A percentile compares a stretch with the other conserved stretches of the same genome.
phyloP scores from a whole-genome alignment of 2,797 vertebrate genomes.

The Limosa lapponica region DNA sequence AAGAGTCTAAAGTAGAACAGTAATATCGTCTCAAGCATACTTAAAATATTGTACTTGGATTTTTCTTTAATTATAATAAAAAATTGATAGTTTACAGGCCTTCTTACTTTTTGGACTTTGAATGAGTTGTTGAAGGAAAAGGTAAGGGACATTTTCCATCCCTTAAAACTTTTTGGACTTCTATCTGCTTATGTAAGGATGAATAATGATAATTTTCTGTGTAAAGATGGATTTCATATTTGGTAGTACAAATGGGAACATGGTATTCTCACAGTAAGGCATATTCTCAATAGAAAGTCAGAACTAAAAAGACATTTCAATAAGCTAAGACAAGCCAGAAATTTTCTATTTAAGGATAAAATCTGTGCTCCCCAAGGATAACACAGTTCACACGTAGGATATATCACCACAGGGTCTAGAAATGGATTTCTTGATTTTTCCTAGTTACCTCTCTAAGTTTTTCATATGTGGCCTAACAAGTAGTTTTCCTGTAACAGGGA shows the following conservation, averaged over 20 bases:
- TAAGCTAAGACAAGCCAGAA: background rate
- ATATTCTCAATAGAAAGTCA: background rate
- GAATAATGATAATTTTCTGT: background rate
- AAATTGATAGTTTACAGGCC: background rate
- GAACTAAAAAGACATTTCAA: conserved; percentile 14
- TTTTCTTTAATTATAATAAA: background rate
- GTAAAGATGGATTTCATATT: background rate
- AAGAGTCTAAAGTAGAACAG: background rate
- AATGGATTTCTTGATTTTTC: conserved; percentile 44
- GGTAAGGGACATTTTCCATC: background rate
- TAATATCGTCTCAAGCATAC: background rate
- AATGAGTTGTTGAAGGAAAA: background rate
- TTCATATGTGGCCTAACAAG: background rate
- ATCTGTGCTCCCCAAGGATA: conserved; percentile 21
- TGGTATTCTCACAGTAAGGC: background rate
- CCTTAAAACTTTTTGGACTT: background rate
- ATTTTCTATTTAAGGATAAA: conserved; percentile 44
- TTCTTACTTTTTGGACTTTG: background rate
- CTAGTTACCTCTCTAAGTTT: conserved; percentile 11
- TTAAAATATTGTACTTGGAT: background rate
- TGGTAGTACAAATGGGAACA: background rate
- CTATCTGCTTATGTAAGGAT: background rate
- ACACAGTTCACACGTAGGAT: background rate
- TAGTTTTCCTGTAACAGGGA: background rate
- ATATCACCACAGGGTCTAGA: background rate